Evolutionary conservation across 2,113 vertebrate species (phyloP), one percentile per base, ranked within the genome.

Genomic region (Tachycineta bicolor): DNA sequence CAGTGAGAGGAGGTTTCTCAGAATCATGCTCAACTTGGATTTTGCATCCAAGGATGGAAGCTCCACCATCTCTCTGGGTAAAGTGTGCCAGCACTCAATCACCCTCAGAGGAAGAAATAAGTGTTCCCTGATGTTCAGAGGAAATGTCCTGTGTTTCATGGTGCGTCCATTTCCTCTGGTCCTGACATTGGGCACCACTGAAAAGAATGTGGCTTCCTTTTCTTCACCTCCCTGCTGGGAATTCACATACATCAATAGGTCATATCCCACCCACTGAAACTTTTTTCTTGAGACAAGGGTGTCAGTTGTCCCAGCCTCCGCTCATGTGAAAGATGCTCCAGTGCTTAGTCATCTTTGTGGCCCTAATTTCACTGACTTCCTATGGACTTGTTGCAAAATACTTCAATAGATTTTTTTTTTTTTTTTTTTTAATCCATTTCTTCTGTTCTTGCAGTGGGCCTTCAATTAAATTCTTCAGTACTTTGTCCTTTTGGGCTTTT

Each of bases 191-290:
- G 17, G 6, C 31, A 73, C 5, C 22, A 47, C 7, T 34, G n/a
- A 31, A 43, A 70, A 82, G 2, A 33, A 2, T 9, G 15, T 46
- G 21, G 2, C 7, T 71, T 55, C 8, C 5, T 70, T 37, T 53
- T 64, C 44, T 56, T 73, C 23, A 37, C 5, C 3, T 7, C 3
- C 13, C 7, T 47, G 11, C 39, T 44, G 9, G 11, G 11, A 55
- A 74, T 39, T 64, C 29, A 34, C 19, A 31, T 10, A 29, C 8
- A 39, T 14, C 2, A 4, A 12, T 39, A 55, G 34, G 28, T 44
- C 5, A 3, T 29, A 39, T 62, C 9, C 18, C 6, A 47, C 24
- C 6, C 14, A 31, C 5, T 7, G 0, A 80, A n/a, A 15, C 5
- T 37, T 43, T 46, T 13, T 25, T 28, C 47, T 73, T 14, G 44